These are phyloP conservation scores for Orthosia gothica DNA, from an alignment of 2,888 invertebrate genomes.

Conservation along the genomic window DNA sequence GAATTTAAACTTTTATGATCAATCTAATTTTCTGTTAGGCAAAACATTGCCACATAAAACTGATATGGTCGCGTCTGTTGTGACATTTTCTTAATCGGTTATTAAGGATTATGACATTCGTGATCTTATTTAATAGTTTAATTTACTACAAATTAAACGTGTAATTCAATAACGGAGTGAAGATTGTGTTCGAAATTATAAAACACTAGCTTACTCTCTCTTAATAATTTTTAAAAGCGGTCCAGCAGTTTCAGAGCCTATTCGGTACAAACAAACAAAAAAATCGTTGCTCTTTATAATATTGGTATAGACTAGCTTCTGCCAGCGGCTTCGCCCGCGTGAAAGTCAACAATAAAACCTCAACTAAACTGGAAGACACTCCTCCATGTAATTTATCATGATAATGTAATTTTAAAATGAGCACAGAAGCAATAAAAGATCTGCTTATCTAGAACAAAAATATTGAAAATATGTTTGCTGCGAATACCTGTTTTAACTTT, in stretches of 20 bases:
- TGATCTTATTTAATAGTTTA: constrained; percentile 34
- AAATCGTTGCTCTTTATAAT: too few relatives aligned
- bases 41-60: constrained; percentile 55
- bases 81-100: constrained; percentile 55
- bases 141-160: constrained; percentile 28
- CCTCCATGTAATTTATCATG: neutral
- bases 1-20: constrained; percentile 66
- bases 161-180: neutral
- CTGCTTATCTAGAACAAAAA: neutral
- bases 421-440: constrained; percentile 5
- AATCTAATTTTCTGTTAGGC: constrained; percentile 48
- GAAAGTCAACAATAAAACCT: constrained; percentile 18
- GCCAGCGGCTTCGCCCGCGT: too few relatives aligned
- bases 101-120: constrained; percentile 45
- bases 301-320: too few relatives aligned
- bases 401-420: constrained; percentile 16
- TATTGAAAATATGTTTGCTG: constrained; percentile 8
- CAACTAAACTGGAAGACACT: neutral
- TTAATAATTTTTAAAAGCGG: too few relatives aligned
- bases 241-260: too few relatives aligned
- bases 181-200: constrained; percentile 3
- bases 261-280: too few relatives aligned
- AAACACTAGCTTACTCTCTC: too few relatives aligned
- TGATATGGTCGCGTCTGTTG: constrained; percentile 45
- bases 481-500: neutral